Evolutionary conservation across 2,888 invertebrate species (phyloP), one percentile per base, ranked within the genome.

Genomic region (Callosobruchus maculatus): DNA sequence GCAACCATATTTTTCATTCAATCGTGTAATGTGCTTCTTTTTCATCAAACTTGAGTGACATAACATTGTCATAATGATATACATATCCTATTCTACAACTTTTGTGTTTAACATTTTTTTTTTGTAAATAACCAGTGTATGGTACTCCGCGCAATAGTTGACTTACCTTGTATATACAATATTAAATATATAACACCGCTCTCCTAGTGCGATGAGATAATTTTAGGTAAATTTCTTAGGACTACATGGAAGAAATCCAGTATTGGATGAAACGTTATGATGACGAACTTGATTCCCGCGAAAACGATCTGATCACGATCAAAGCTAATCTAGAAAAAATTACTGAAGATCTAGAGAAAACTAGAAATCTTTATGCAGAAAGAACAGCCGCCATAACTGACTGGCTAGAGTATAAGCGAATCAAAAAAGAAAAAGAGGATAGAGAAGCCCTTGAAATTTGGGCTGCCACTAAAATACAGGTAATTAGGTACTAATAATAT

Each of bases 241-340:
- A 86, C 72, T 75, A 79, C 70, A 21, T 79, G 26, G 81, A 82
- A 2, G 81, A 81, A 22, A 85, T 85, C 13, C 76, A 83, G 13
- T 80, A 80, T 70, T 86, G 85, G 85, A 82, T 83, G 81, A 81
- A 83, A 70, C 75, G 77, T n/a, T 85, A 84, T 72, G 84, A 85
- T 26, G 78, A 78, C 21, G 85, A 85, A 73, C 75, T 79, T 0
- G 85, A 86, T 72, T 71, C 73, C 20, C 75, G 77, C 22, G 85
- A 84, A 26, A 74, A 74, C 5, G 80, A 83, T 72, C 78, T 84
- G 22, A 72, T 81, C 0, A 76, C 79, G 21, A 67, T 84, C 18
- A 81, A 79, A 74, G 75, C 77, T 22, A 77, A 80, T 18, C 74
- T 81, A 70, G 84, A 84, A 21, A 77, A 77, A 21, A 77, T 82